These are phyloP conservation scores for Pseudachorutes palmiensis DNA, from an alignment of 1,140 invertebrate species.

Conservation along the genomic window DNA sequence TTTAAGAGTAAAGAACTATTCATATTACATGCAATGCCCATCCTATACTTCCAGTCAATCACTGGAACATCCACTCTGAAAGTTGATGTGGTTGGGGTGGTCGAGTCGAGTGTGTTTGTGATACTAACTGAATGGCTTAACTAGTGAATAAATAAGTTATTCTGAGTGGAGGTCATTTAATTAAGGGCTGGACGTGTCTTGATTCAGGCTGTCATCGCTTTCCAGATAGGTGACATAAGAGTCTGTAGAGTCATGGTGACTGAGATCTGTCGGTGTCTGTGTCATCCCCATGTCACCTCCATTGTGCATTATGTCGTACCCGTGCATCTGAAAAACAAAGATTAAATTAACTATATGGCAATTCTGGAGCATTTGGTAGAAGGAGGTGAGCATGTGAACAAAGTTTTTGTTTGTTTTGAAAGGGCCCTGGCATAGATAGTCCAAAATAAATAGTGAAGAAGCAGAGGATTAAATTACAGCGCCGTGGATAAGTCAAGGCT, in stretches of 20 bases:
- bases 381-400: neutral
- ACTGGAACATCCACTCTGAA: too few species aligned
- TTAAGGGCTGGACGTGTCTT: slow-evolving; percentile 56
- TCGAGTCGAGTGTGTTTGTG: too few species aligned
- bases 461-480: neutral
- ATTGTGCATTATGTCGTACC: slow-evolving; percentile 56
- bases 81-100: too few species aligned
- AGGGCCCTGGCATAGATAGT: neutral
- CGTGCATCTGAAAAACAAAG: slow-evolving; percentile 64
- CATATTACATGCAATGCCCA: too few species aligned
- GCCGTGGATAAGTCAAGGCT: neutral
- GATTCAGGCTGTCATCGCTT: slow-evolving; percentile 66
- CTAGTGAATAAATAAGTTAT: neutral
- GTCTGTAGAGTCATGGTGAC: slow-evolving; percentile 71
- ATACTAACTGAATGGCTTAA: too few species aligned
- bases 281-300: slow-evolving; percentile 40
- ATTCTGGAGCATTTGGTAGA: neutral
- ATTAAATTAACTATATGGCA: neutral
- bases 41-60: too few species aligned
- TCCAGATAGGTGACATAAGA: slow-evolving; percentile 83
- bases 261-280: slow-evolving; percentile 39
- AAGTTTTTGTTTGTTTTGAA: neutral
- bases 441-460: slow-evolving; percentile 18
- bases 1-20: too few species aligned
- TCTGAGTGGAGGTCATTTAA: slow-evolving; percentile 24